Conservation (phyloP, 1,140 invertebrate genomes). For the Trinorchestia longiramus region DNA sequence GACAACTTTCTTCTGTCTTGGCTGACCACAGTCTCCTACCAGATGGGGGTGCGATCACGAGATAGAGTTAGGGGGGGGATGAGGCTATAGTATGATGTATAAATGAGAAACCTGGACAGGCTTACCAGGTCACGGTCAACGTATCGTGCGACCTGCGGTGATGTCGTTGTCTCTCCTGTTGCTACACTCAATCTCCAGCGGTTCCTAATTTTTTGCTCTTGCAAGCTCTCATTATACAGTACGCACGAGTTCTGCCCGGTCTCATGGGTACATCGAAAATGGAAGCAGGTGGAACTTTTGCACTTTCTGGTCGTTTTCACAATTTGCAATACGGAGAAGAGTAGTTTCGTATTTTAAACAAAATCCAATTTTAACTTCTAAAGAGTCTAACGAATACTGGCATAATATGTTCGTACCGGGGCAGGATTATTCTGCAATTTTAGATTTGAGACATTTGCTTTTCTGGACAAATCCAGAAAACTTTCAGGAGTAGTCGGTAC, state of each 20-base stretch:
- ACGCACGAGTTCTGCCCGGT: neutral
- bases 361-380: no score
- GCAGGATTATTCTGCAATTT: neutral
- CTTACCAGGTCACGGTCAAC: constrained; percentile 5
- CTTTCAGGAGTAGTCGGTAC: neutral
- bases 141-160: neutral
- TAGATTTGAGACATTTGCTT: neutral
- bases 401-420: neutral
- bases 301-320: neutral
- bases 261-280: neutral
- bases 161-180: neutral
- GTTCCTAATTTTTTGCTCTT: neutral
- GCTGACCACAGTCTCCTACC: neutral
- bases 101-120: neutral
- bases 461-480: neutral
- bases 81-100: neutral
- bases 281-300: neutral
- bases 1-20: constrained; percentile 7
- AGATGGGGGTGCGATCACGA: neutral
- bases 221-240: neutral
- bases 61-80: neutral
- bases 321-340: neutral
- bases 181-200: neutral
- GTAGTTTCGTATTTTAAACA: neutral
- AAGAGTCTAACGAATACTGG: neutral